These are phyloP conservation scores for Protodeltote pygarga DNA, from an alignment of 2,888 invertebrate genomes.

Conservation along the genomic window DNA sequence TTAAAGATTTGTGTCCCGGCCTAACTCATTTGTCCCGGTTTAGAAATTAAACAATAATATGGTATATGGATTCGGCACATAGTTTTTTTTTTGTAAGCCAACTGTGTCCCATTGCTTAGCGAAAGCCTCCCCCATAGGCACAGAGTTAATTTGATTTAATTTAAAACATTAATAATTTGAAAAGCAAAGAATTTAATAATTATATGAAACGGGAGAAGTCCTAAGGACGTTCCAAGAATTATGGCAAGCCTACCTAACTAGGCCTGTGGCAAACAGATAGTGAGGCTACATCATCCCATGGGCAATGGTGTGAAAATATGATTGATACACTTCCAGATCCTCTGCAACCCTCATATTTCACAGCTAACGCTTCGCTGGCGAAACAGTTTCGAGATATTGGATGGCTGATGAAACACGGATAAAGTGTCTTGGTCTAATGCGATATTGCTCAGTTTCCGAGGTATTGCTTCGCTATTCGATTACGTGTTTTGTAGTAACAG, in stretches of 20 bases:
- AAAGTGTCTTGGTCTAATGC: slow-evolving; percentile 15
- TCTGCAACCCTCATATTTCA: slow-evolving; percentile 34
- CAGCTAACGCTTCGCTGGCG: slow-evolving; percentile 10
- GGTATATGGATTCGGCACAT: no score
- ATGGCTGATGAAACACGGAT: slow-evolving; percentile 22
- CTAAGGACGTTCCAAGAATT: slow-evolving; percentile 7
- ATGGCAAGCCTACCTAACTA: not conserved
- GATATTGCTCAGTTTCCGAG: slow-evolving; percentile 5
- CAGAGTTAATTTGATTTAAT: no score
- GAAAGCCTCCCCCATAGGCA: no score
- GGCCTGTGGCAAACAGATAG: slow-evolving; percentile 39
- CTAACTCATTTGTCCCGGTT: no score
- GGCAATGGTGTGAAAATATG: slow-evolving; percentile 45
- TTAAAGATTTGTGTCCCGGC: no score
- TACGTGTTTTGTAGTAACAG: no score
- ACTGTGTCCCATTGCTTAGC: no score
- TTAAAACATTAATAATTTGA: no score
- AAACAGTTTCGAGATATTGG: slow-evolving; percentile 31
- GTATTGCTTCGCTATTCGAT: no score
- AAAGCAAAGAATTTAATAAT: slow-evolving; percentile 1
- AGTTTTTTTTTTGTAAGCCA: no score
- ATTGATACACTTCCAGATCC: slow-evolving; percentile 40
- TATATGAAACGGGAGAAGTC: slow-evolving; percentile 4
- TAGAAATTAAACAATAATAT: no score
- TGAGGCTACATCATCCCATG: slow-evolving; percentile 4